These are phyloP conservation scores for Cryptocheilus praepositus DNA, from an alignment of 2,888 invertebrate species.

Conservation along the genomic window DNA sequence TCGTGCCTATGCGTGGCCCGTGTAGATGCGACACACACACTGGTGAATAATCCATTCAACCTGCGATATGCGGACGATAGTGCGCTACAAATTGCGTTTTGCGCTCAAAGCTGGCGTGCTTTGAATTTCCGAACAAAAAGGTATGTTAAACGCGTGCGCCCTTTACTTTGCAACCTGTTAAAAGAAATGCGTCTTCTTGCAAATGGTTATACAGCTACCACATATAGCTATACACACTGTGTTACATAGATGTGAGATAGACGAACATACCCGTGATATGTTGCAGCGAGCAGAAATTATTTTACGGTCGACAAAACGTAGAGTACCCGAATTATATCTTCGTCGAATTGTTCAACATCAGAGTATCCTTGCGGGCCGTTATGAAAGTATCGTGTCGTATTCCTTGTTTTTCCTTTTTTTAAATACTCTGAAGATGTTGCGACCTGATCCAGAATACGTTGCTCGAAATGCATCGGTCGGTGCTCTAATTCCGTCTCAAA, in stretches of 20 bases:
- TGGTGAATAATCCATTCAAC: conserved; percentile 61
- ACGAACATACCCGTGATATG: too few species aligned
- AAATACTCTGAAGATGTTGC: conserved; percentile 2
- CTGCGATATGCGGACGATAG: conserved; percentile 65
- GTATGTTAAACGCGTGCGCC: conserved; percentile 69
- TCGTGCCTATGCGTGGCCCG: conserved; percentile 63
- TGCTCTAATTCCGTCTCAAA: conserved; percentile 20
- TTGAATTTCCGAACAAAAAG: conserved; percentile 69
- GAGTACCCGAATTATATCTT: background rate
- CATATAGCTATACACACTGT: too few species aligned
- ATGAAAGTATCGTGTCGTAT: background rate
- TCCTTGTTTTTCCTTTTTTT: conserved; percentile 11
- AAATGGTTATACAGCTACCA: too few species aligned
- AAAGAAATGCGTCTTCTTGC: too few species aligned
- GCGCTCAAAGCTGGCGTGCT: conserved; percentile 69
- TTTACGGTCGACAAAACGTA: conserved; percentile 4
- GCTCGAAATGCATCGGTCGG: conserved; percentile 6
- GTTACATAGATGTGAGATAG: background rate
- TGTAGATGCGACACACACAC: conserved; percentile 47
- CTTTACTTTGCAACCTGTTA: conserved; percentile 39
- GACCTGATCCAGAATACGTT: conserved; percentile 11
- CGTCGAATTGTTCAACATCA: conserved; percentile 7
- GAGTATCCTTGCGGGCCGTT: conserved; percentile 3
- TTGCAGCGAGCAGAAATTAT: conserved; percentile 3
- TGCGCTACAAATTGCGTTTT: conserved; percentile 70